Percentiles rank a stretch among this genome's conserved stretches.
These are phyloP conservation scores for Calcarius ornatus DNA, from an alignment of 2,113 vertebrate genomes.

Conservation along the genomic window DNA sequence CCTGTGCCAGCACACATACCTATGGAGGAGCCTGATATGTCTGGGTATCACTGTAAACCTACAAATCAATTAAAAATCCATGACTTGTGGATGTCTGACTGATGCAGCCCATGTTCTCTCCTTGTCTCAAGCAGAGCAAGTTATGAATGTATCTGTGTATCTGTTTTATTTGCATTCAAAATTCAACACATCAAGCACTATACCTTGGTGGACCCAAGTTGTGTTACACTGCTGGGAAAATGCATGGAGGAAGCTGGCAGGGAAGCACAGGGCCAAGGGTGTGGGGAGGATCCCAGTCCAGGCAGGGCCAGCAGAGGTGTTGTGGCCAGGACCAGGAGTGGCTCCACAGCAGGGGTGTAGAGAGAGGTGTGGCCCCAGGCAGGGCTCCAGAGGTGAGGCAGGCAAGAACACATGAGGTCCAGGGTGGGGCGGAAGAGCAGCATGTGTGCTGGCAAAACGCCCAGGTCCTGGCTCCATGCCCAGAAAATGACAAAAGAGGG, in stretches of 20 bases:
- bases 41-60: neutral
- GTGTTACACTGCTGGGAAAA: neutral
- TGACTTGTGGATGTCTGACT: neutral
- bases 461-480: neutral
- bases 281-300: neutral
- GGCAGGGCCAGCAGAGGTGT: neutral
- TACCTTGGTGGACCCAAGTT: neutral
- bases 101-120: neutral
- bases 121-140: neutral
- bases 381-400: neutral
- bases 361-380: neutral
- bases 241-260: fast-evolving
- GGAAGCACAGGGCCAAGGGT: neutral
- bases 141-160: neutral
- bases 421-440: slow-evolving; percentile 2
- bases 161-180: neutral
- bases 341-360: neutral
- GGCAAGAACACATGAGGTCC: neutral
- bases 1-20: neutral
- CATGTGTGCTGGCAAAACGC: neutral
- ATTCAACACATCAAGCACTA: neutral
- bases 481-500: neutral
- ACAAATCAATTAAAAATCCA: neutral
- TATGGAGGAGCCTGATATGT: neutral
- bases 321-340: neutral